phyloP scores from a whole-genome alignment of 1,140 invertebrate genomes.

The Caenorhabditis latens region DNA sequence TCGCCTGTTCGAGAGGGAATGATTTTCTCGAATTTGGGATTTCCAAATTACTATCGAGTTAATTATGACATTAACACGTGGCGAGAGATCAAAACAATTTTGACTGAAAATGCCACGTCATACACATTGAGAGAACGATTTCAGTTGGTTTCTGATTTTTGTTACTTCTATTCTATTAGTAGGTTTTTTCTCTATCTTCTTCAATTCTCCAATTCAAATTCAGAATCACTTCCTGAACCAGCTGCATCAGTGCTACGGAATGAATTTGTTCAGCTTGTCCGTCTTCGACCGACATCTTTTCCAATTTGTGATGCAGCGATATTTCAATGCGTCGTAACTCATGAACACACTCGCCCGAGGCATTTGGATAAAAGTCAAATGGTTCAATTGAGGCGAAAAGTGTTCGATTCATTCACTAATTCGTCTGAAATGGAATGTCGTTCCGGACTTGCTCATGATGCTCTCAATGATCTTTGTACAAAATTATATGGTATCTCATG shows the following conservation, averaged over 20 bases:
- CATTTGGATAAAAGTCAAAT: background rate
- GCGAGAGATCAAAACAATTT: conserved; percentile 34
- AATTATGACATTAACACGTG: conserved; percentile 62
- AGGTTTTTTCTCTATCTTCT: background rate
- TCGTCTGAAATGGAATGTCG: conserved; percentile 58
- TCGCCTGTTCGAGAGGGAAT: conserved; percentile 54
- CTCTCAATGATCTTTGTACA: conserved; percentile 59
- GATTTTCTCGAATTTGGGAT: conserved; percentile 54
- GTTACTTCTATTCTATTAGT: conserved; percentile 56
- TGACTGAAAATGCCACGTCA: conserved; percentile 57
- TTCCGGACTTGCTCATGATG: conserved; percentile 55
- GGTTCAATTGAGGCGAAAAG: conserved; percentile 20
- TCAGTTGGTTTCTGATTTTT: conserved; percentile 60
- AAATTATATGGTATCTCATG: conserved; percentile 57
- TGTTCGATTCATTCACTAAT: conserved; percentile 46
- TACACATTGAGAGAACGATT: conserved; percentile 51
- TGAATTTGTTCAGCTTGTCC: conserved; percentile 54
- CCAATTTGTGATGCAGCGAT: conserved; percentile 54
- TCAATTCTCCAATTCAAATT: background rate
- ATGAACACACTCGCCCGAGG: conserved; percentile 8
- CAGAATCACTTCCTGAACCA: conserved; percentile 53
- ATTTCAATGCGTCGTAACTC: conserved; percentile 25
- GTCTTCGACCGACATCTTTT: conserved; percentile 50
- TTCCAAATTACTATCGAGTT: conserved; percentile 56
- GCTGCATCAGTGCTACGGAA: conserved; percentile 50